Evolutionary conservation across 2,888 invertebrate species (phyloP).

Genomic region (Hyppa rectilinea): DNA sequence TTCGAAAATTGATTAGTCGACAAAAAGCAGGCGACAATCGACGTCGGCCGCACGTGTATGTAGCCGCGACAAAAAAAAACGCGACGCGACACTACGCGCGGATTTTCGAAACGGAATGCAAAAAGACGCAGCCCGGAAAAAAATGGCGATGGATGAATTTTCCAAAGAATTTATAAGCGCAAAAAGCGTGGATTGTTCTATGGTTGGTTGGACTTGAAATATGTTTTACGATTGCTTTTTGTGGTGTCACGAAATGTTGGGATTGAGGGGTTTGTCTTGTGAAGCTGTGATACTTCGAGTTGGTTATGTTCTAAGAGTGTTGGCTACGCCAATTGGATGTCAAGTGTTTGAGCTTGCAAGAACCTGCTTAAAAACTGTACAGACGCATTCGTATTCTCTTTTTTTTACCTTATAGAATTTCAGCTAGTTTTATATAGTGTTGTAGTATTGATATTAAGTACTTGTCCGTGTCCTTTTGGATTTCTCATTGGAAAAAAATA

Average conservation of each 20-base stretch:
- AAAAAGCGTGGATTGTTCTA: conserved; percentile 65
- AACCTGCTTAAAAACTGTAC: neutral
- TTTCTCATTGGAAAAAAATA: too few relatives aligned
- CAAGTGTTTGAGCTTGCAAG: conserved; percentile 7
- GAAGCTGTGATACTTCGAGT: conserved; percentile 8
- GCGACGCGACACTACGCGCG: conserved; percentile 60
- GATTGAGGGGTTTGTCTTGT: neutral
- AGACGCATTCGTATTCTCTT: neutral
- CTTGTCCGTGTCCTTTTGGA: too few relatives aligned
- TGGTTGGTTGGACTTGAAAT: conserved; percentile 54
- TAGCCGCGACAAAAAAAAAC: conserved; percentile 67
- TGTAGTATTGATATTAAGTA: neutral
- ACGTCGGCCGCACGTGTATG: conserved; percentile 78
- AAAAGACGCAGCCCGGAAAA: conserved; percentile 62
- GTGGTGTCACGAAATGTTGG: conserved; percentile 25
- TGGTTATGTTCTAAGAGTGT: neutral
- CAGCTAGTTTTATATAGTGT: neutral
- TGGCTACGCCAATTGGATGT: neutral
- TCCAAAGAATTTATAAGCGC: conserved; percentile 59
- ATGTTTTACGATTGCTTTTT: conserved; percentile 52
- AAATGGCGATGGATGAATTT: conserved; percentile 60
- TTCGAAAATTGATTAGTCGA: conserved; percentile 75
- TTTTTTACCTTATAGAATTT: neutral
- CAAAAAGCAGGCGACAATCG: conserved; percentile 75
- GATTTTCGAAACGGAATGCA: conserved; percentile 68